Conservation (phyloP, 2,888 invertebrate species). For the Orchestes rusci region DNA sequence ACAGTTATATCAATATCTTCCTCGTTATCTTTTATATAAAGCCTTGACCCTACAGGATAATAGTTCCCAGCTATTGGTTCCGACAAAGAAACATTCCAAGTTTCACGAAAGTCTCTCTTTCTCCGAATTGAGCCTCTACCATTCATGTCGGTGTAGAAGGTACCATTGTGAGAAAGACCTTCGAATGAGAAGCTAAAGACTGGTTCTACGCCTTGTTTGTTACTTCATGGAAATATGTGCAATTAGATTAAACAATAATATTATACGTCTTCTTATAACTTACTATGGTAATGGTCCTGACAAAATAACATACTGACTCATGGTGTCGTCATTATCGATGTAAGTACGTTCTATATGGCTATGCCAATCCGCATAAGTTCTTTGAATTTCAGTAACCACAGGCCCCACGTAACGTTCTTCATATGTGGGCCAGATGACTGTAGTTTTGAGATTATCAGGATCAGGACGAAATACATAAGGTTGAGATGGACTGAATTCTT, state of each 20-base stretch:
- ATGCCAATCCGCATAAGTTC: constrained; percentile 59
- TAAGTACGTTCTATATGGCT: constrained; percentile 64
- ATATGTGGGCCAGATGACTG: not conserved
- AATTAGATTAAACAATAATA: no score
- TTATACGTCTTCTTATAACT: no score
- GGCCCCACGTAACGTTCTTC: constrained; percentile 40
- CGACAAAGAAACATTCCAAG: constrained; percentile 56
- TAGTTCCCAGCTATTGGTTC: constrained; percentile 60
- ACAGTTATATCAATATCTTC: no score
- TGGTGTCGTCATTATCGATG: constrained; percentile 46
- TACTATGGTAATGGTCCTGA: constrained; percentile 74
- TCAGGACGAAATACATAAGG: constrained; percentile 80
- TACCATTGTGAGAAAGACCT: no score
- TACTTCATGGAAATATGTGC: no score
- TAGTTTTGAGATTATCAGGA: constrained; percentile 8
- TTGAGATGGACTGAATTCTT: constrained; percentile 66
- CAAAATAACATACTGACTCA: constrained; percentile 57
- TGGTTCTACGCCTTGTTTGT: no score
- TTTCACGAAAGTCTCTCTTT: constrained; percentile 58
- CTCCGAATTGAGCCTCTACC: constrained; percentile 77
- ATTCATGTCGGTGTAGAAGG: constrained; percentile 89
- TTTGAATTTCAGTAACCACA: constrained; percentile 56
- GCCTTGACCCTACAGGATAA: constrained; percentile 61
- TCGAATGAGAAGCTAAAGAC: no score
- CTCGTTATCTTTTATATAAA: no score